A percentile compares a stretch with the other conserved stretches of the same genome.
phyloP scores from a whole-genome alignment of 2,113 vertebrate species.

The Chauna torquata region DNA sequence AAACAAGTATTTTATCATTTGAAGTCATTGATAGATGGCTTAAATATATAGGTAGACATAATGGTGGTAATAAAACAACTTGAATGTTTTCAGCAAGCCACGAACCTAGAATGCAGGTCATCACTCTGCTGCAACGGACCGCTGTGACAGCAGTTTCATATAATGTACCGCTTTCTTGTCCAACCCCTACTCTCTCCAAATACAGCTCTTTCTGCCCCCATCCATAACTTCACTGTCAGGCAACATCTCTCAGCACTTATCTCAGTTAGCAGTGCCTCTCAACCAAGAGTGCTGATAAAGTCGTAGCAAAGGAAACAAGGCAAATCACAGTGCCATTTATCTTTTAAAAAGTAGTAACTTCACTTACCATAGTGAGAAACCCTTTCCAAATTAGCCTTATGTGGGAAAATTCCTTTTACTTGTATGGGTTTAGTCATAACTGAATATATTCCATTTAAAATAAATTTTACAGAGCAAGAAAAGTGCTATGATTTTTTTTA shows the following conservation, averaged over 20 bases:
- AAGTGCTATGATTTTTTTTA: not conserved
- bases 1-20: not conserved
- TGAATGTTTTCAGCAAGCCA: not conserved
- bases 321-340: not conserved
- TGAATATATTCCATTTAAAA: not conserved
- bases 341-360: not conserved
- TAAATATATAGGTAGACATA: not conserved
- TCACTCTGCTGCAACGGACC: accelerated
- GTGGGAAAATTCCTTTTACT: not conserved
- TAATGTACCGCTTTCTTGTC: not conserved
- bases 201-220: not conserved
- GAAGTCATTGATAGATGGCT: not conserved
- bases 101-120: not conserved
- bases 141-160: not conserved
- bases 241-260: conserved; percentile 31
- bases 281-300: not conserved
- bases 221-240: not conserved
- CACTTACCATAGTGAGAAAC: not conserved
- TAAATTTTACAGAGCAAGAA: not conserved
- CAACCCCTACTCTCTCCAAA: not conserved
- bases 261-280: conserved; percentile 6
- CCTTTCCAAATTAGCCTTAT: conserved; percentile 6
- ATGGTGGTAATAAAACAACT: not conserved
- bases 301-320: not conserved
- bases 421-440: not conserved